phyloP scores from a whole-genome alignment of 30 jellyfish, hydroid and myxozoan genomes.

The Cassiopea andromeda region DNA sequence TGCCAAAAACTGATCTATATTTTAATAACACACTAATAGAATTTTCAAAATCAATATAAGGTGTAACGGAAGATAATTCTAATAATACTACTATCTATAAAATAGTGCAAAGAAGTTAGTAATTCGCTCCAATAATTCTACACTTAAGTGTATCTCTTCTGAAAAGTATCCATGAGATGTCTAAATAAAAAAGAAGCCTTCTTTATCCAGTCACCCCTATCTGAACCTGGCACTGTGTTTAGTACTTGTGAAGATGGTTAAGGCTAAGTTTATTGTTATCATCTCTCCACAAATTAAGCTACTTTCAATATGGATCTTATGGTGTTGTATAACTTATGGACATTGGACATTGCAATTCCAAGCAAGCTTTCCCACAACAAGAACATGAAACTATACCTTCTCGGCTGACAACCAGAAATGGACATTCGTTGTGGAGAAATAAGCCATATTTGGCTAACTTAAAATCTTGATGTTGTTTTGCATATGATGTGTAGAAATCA shows the following conservation, averaged over 20 bases:
- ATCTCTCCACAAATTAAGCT: background rate
- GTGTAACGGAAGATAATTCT: no score
- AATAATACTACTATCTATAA: background rate
- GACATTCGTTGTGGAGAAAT: constrained; percentile 22
- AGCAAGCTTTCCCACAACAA: constrained; percentile 52
- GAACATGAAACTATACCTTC: constrained; percentile 7
- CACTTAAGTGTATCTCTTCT: constrained; percentile 9
- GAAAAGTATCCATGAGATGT: constrained; percentile 30
- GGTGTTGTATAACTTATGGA: constrained; percentile 11
- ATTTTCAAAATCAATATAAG: no score
- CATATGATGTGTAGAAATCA: no score
- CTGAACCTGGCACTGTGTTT: constrained; percentile 68
- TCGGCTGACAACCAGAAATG: constrained; percentile 72
- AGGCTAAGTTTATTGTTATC: background rate
- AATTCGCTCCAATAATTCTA: constrained; percentile 5
- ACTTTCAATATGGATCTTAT: background rate
- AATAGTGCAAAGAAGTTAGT: background rate
- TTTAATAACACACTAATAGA: no score
- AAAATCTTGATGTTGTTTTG: background rate
- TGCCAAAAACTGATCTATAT: background rate
- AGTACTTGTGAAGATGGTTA: constrained; percentile 16
- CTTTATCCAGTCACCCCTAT: constrained; percentile 52
- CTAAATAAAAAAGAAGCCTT: constrained; percentile 51
- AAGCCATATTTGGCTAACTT: constrained; percentile 2
- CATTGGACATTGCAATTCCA: constrained; percentile 62